These are phyloP conservation scores for Ictidomys tridecemlineatus DNA, from an alignment of 2,113 vertebrate species.

Conservation along the genomic window DNA sequence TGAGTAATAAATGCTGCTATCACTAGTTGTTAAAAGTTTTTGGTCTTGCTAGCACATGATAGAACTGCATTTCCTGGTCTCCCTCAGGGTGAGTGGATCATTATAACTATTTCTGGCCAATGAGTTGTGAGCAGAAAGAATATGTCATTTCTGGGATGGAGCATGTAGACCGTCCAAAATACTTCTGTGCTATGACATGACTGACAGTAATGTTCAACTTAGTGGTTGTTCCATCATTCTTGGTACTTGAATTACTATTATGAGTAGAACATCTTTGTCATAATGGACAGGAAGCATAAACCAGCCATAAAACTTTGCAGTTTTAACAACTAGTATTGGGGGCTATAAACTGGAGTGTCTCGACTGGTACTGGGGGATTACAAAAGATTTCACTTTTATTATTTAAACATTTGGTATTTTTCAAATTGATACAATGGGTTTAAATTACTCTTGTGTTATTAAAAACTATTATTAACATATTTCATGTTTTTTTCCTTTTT, in stretches of 20 bases:
- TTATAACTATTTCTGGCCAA: background rate
- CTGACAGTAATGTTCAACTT: background rate
- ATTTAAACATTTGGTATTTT: background rate
- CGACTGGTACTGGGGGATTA: background rate
- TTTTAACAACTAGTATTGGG: background rate
- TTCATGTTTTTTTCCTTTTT: no score
- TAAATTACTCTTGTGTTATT: background rate
- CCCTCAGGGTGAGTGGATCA: background rate
- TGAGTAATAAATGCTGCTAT: background rate
- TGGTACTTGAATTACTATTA: background rate
- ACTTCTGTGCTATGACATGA: background rate
- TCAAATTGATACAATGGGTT: background rate
- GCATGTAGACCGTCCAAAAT: background rate
- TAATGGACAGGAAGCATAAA: background rate
- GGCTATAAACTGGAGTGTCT: background rate
- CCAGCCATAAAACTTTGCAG: background rate
- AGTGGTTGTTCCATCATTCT: background rate
- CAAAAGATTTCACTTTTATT: background rate
- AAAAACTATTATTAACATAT: background rate
- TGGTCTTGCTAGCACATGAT: background rate
- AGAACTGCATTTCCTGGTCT: background rate
- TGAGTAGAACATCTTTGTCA: background rate
- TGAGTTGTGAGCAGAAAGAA: background rate
- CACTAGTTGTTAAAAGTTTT: slow-evolving; percentile 12
- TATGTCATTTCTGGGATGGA: background rate